Percentiles rank a stretch among this genome's conserved stretches.
These are phyloP conservation scores for Nibea coibor DNA, from an alignment of 2,113 vertebrate genomes.

Conservation along the genomic window DNA sequence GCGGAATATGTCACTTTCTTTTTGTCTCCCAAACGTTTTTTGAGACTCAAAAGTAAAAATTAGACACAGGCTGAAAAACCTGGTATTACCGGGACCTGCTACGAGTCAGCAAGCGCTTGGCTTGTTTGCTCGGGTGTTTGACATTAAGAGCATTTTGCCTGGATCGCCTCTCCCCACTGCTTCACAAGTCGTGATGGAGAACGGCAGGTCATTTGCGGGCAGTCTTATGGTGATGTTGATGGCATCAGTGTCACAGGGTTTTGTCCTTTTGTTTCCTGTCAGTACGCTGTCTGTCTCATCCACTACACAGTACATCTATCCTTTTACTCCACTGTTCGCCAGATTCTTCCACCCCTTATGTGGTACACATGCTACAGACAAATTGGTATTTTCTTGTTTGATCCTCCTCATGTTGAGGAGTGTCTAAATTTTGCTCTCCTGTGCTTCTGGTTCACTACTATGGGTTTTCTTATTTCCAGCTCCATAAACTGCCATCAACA, in stretches of 20 bases:
- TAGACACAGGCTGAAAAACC: background rate
- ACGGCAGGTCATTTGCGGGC: background rate
- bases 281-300: no score
- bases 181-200: slow-evolving; percentile 1
- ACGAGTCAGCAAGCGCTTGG: background rate
- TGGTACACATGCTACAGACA: no score
- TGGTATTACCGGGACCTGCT: background rate
- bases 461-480: no score
- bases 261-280: background rate
- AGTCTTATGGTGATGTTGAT: background rate
- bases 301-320: no score
- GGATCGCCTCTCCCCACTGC: background rate
- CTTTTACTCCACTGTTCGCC: no score
- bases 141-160: background rate
- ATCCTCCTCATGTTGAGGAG: no score
- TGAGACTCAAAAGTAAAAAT: background rate
- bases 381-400: no score
- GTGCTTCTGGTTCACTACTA: no score
- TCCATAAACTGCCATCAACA: no score
- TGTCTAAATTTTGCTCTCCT: no score
- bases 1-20: background rate
- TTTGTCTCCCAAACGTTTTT: no score
- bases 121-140: background rate
- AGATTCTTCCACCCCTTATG: no score
- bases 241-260: slow-evolving; percentile 10